Percentiles rank a stretch among this genome's conserved stretches.
These are phyloP conservation scores for Lophura nycthemera DNA, from an alignment of 2,113 vertebrate species.

Conservation along the genomic window DNA sequence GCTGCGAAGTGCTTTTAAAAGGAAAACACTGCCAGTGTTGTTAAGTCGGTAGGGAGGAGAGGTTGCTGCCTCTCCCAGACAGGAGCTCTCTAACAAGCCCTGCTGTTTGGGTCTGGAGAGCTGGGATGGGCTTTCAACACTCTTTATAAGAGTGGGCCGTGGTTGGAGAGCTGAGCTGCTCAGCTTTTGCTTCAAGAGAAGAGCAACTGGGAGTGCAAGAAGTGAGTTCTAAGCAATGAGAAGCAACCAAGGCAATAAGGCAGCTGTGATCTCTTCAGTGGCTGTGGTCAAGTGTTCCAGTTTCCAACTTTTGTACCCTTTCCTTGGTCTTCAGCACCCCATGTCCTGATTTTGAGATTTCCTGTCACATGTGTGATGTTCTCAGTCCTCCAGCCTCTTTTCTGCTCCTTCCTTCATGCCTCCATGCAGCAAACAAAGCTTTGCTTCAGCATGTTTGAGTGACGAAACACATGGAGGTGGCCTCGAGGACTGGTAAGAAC, in stretches of 20 bases:
- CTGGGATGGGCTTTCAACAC: not conserved
- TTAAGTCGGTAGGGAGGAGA: not conserved
- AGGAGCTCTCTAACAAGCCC: rapidly evolving
- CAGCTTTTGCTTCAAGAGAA: not conserved
- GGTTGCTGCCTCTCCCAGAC: rapidly evolving
- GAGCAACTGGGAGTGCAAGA: not conserved
- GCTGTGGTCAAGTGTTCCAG: not conserved
- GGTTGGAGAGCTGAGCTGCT: not conserved
- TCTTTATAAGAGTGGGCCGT: not conserved
- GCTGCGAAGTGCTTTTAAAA: not conserved
- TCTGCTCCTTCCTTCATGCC: not conserved
- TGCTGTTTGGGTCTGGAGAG: too few relatives aligned
- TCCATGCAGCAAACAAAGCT: too few relatives aligned
- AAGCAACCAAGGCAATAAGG: too few relatives aligned
- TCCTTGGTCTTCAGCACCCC: not conserved
- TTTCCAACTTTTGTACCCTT: not conserved
- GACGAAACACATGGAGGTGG: not conserved
- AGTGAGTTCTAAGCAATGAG: not conserved
- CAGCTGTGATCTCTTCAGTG: rapidly evolving
- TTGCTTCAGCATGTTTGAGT: not conserved
- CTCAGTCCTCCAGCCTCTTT: not conserved
- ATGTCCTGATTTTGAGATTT: too few relatives aligned
- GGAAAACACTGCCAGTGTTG: too few relatives aligned
- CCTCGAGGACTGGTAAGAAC: not conserved
- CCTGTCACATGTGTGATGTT: rapidly evolving